These are phyloP conservation scores for Eurytoma californica DNA, from an alignment of 2,888 invertebrate genomes.

Conservation along the genomic window DNA sequence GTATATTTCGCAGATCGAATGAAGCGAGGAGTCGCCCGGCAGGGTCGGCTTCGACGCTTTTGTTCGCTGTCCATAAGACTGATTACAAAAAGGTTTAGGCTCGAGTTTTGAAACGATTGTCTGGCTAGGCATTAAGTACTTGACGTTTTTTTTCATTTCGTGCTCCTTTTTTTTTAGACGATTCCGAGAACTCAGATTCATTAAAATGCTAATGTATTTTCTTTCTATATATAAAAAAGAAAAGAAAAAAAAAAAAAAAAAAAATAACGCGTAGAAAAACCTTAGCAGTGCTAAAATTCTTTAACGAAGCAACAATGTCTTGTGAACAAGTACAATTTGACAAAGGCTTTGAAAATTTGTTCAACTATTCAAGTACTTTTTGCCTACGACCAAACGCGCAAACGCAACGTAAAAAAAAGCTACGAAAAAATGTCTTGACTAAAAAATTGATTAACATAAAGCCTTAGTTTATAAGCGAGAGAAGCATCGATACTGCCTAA, in stretches of 20 bases:
- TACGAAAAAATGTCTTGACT: conserved; percentile 6
- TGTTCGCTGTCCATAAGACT: conserved; percentile 48
- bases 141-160: conserved; percentile 14
- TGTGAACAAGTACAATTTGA: no score
- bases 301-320: no score
- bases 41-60: conserved; percentile 1
- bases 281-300: no score
- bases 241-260: no score
- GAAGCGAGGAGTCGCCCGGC: not conserved
- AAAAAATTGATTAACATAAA: no score
- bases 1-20: conserved; percentile 1
- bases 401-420: conserved; percentile 10
- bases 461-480: not conserved
- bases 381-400: conserved; percentile 14
- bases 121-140: conserved; percentile 20
- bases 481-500: conserved; percentile 44
- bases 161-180: not conserved
- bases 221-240: no score
- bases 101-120: conserved; percentile 7
- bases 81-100: conserved; percentile 46
- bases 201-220: not conserved
- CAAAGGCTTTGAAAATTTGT: no score
- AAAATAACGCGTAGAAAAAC: no score
- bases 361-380: conserved; percentile 33
- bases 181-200: not conserved